Conservation (phyloP, 2,113 vertebrate species). For the Nothobranchius furzeri region DNA sequence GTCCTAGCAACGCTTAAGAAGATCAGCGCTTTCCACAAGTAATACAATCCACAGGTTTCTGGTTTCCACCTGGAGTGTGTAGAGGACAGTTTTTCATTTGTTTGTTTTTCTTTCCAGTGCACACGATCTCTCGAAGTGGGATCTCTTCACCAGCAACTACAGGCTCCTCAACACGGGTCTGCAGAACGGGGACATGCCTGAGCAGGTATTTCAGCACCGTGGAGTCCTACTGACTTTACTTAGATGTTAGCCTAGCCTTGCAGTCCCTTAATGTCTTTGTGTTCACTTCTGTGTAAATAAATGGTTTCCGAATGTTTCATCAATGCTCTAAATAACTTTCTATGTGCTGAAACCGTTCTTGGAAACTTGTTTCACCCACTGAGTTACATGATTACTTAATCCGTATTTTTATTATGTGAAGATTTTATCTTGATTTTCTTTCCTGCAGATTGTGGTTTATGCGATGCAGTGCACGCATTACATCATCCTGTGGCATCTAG, state of each 20-base stretch:
- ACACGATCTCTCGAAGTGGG: conserved; percentile 96
- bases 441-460: conserved; percentile 92
- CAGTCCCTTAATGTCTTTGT: background rate
- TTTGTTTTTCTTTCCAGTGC: conserved; percentile 77
- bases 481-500: conserved; percentile 95
- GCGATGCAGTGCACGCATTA: conserved; percentile 97
- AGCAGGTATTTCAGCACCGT: conserved; percentile 80
- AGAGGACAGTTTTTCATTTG: too few relatives aligned
- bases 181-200: conserved; percentile 97
- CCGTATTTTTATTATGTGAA: too few relatives aligned
- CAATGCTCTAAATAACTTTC: background rate
- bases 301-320: background rate
- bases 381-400: background rate
- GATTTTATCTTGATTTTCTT: conserved; percentile 2
- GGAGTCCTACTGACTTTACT: background rate
- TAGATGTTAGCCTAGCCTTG: background rate
- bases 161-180: conserved; percentile 93
- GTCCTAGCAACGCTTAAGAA: conserved; percentile 94
- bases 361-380: background rate
- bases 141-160: conserved; percentile 96
- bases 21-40: conserved; percentile 98
- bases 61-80: background rate
- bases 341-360: background rate
- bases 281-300: background rate
- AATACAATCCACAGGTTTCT: conserved; percentile 22